Evolutionary conservation across 2,797 vertebrate genomes (phyloP).

Genomic region (Lateolabrax maculatus): DNA sequence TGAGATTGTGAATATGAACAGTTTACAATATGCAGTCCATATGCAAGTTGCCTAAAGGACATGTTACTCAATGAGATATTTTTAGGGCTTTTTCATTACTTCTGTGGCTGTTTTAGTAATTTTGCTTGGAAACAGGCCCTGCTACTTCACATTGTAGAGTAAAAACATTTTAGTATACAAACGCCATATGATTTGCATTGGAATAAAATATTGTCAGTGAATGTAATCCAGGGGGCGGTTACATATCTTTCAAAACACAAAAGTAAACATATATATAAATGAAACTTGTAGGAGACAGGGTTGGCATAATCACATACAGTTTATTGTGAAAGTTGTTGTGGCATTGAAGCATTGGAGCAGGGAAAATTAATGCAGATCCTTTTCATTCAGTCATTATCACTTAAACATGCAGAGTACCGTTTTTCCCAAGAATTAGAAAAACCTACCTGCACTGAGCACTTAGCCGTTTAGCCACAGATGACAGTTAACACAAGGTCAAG

Average conservation of each 20-base stretch:
- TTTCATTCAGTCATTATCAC: constrained; percentile 41
- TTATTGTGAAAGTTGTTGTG: constrained; percentile 36
- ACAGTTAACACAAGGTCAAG: constrained; percentile 61
- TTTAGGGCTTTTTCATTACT: not conserved
- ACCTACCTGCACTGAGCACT: constrained; percentile 25
- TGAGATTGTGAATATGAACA: not conserved
- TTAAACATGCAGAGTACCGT: constrained; percentile 14
- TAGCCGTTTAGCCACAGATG: constrained; percentile 59
- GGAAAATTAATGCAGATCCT: constrained; percentile 15
- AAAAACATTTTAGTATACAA: constrained; percentile 8
- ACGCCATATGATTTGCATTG: constrained; percentile 9
- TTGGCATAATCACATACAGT: constrained; percentile 24
- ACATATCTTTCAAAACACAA: constrained; percentile 23
- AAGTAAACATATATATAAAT: constrained; percentile 38
- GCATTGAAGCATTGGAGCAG: not conserved
- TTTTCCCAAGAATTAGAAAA: constrained; percentile 34
- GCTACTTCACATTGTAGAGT: constrained; percentile 10
- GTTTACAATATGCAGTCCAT: not conserved
- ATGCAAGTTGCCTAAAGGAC: not conserved
- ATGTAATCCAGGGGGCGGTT: constrained; percentile 30
- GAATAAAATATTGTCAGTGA: constrained; percentile 27
- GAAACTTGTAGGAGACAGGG: constrained; percentile 8
- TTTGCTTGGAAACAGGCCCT: not conserved
- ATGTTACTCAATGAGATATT: not conserved
- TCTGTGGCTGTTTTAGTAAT: constrained; percentile 6